A percentile compares a stretch with the other conserved stretches of the same genome.
These are phyloP conservation scores for Propithecus coquereli DNA, from an alignment of 2,113 vertebrate genomes.

Conservation along the genomic window DNA sequence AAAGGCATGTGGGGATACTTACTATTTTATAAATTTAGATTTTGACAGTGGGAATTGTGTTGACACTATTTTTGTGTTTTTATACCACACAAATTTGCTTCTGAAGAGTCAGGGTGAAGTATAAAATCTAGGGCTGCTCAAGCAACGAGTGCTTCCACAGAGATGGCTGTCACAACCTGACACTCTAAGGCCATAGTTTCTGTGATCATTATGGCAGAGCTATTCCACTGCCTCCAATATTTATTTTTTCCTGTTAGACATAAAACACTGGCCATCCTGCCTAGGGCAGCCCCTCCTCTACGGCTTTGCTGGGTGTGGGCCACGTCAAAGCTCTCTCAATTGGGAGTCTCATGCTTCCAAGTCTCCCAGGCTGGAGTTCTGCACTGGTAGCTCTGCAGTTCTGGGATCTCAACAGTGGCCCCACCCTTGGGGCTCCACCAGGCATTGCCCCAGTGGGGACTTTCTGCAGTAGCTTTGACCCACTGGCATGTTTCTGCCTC, in stretches of 20 bases:
- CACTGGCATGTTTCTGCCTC: too few relatives aligned
- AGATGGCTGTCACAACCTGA: neutral
- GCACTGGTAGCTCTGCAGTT: too few relatives aligned
- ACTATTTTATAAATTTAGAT: neutral
- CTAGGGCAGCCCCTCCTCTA: neutral
- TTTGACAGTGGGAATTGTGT: neutral
- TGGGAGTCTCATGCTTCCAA: too few relatives aligned
- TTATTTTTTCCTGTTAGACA: neutral
- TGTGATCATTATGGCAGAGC: neutral
- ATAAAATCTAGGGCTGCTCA: neutral
- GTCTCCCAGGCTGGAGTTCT: too few relatives aligned
- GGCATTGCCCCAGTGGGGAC: too few relatives aligned
- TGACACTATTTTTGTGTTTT: neutral
- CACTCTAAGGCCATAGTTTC: neutral
- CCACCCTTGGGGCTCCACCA: too few relatives aligned
- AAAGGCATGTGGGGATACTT: accelerated
- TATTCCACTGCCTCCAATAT: neutral
- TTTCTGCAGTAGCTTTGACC: too few relatives aligned
- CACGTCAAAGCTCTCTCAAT: too few relatives aligned
- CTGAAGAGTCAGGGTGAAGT: neutral
- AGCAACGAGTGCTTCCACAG: neutral
- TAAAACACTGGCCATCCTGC: neutral
- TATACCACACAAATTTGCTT: neutral
- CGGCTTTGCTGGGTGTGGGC: too few relatives aligned
- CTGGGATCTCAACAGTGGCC: too few relatives aligned